phyloP scores from a whole-genome alignment of 2,113 vertebrate species.

The Hucho hucho region DNA sequence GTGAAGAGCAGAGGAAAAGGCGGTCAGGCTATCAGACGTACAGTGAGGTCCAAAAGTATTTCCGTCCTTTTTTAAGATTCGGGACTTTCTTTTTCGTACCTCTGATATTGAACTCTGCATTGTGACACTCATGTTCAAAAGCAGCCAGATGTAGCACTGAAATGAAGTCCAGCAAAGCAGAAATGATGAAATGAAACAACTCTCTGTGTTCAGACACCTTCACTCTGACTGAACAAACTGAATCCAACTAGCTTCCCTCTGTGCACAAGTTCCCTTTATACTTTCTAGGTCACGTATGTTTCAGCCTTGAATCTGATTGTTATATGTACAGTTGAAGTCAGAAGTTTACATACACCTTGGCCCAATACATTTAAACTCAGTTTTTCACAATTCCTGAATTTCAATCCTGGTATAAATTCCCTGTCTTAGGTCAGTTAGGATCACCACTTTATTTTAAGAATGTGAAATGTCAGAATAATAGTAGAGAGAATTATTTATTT shows the following conservation, averaged over 20 bases:
- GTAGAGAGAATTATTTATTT: too few species aligned
- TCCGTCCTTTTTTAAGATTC: neutral
- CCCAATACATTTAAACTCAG: too few species aligned
- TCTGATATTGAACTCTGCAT: neutral
- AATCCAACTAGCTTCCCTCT: neutral
- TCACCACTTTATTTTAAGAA: too few species aligned
- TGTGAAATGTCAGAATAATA: too few species aligned
- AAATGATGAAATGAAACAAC: neutral
- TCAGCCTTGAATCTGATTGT: neutral
- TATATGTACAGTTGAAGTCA: too few species aligned
- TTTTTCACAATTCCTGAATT: too few species aligned
- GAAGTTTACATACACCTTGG: too few species aligned
- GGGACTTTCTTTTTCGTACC: too few species aligned
- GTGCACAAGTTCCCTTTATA: neutral
- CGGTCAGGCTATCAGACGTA: neutral
- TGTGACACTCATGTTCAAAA: neutral
- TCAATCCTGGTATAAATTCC: too few species aligned
- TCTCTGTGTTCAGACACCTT: neutral
- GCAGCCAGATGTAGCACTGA: neutral
- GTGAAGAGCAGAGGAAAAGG: neutral
- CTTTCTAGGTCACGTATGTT: constrained; percentile 9
- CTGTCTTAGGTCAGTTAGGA: too few species aligned
- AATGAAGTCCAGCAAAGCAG: neutral
- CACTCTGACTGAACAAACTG: neutral
- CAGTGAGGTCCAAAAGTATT: neutral